phyloP scores from a whole-genome alignment of 2,888 invertebrate species.

The Ormyrus pomaceus region DNA sequence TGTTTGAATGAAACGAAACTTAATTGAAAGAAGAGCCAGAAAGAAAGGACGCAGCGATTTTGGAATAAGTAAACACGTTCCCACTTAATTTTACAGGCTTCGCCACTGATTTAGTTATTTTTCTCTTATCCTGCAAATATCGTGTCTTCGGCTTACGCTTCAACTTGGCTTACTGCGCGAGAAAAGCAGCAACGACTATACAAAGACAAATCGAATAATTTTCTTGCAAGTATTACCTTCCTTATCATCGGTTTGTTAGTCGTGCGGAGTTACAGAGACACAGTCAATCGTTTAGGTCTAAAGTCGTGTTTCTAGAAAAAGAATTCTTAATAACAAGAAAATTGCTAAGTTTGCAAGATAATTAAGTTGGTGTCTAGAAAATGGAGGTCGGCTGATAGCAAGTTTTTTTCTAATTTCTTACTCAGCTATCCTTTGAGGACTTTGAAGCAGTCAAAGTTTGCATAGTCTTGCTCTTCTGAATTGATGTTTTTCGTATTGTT shows the following conservation, averaged over 20 bases:
- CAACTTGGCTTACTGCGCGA: slow-evolving; percentile 2
- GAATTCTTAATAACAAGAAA: neutral
- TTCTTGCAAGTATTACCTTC: slow-evolving; percentile 19
- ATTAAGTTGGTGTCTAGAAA: too few species aligned
- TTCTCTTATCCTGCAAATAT: neutral
- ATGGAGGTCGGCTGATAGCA: too few species aligned
- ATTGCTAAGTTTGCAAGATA: neutral
- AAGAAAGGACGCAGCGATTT: too few species aligned
- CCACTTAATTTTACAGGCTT: too few species aligned
- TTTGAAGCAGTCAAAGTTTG: slow-evolving; percentile 67
- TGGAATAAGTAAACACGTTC: too few species aligned
- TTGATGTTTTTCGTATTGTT: slow-evolving; percentile 62
- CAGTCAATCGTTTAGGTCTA: slow-evolving; percentile 21
- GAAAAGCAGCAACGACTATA: neutral
- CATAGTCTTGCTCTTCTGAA: slow-evolving; percentile 67
- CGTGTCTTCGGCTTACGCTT: neutral
- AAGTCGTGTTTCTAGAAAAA: too few species aligned
- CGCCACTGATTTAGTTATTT: too few species aligned
- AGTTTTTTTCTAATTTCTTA: too few species aligned
- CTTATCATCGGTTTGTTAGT: slow-evolving; percentile 27
- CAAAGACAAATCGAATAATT: slow-evolving; percentile 5
- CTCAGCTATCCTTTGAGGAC: slow-evolving; percentile 64
- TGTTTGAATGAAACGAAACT: too few species aligned
- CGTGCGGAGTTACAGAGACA: slow-evolving; percentile 17
- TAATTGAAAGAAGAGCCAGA: too few species aligned